A percentile compares a stretch with the other conserved stretches of the same genome.
Evolutionary conservation across 2,888 invertebrate species (phyloP).

Genomic region (Neuroscelio doddi): DNA sequence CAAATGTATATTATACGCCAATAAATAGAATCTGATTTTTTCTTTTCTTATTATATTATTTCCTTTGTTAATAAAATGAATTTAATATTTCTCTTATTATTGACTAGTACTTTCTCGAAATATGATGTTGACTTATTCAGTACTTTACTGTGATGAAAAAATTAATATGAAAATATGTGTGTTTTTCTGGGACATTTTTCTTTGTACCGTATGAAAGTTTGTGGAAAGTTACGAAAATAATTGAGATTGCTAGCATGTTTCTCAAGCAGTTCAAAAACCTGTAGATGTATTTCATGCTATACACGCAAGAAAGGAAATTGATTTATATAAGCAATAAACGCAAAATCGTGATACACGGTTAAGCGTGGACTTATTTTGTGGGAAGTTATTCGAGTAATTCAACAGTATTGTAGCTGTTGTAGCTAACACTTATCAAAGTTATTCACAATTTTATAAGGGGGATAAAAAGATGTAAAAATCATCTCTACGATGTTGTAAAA

Average conservation of each 20-base stretch:
- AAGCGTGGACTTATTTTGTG: conserved; percentile 2
- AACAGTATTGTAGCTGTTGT: not conserved
- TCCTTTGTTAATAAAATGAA: too few relatives aligned
- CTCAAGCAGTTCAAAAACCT: conserved; percentile 1
- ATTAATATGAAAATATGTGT: too few relatives aligned
- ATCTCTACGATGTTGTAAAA: too few relatives aligned
- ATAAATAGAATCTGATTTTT: too few relatives aligned
- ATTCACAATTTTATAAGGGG: too few relatives aligned
- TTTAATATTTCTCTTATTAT: too few relatives aligned
- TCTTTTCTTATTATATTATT: too few relatives aligned
- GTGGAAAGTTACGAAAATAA: not conserved
- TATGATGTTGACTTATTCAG: too few relatives aligned
- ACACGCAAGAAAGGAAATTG: conserved; percentile 11
- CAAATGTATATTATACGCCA: too few relatives aligned
- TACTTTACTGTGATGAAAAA: too few relatives aligned
- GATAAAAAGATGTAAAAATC: too few relatives aligned
- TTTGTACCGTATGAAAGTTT: not conserved
- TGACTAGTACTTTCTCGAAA: too few relatives aligned
- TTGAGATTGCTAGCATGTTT: conserved; percentile 10
- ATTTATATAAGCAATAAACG: conserved; percentile 15
- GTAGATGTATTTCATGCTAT: conserved; percentile 10
- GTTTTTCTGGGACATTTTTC: not conserved
- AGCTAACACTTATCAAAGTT: not conserved
- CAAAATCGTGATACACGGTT: conserved; percentile 10
- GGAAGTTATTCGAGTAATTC: conserved; percentile 5